A percentile compares a stretch with the other conserved stretches of the same genome.
These are phyloP conservation scores for Diorhabda elongata DNA, from an alignment of 1,140 invertebrate species.

Conservation along the genomic window DNA sequence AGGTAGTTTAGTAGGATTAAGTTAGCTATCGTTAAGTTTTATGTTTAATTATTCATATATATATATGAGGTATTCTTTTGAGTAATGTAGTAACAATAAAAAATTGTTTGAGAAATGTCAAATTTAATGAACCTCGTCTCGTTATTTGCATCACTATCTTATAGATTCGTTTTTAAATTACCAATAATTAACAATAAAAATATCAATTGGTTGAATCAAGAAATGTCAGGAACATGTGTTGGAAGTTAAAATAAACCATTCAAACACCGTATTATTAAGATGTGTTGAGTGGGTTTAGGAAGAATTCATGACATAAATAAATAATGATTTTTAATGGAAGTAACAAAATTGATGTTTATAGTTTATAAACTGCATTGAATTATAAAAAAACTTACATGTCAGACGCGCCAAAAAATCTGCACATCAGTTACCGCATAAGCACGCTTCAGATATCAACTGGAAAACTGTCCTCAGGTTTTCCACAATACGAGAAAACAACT, in stretches of 20 bases:
- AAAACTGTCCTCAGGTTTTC: background rate
- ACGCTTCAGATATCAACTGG: background rate
- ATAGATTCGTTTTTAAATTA: no score
- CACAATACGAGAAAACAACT: constrained; percentile 2
- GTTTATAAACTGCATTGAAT: background rate
- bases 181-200: no score
- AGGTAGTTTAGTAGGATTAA: no score
- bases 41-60: no score
- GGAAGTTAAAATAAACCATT: background rate
- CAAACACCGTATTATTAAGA: background rate
- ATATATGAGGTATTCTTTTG: no score
- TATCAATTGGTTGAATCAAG: no score
- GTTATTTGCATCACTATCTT: no score
- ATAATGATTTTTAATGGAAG: background rate
- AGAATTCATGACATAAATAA: background rate
- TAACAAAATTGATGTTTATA: background rate
- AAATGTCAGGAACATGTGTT: no score
- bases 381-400: background rate
- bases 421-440: background rate
- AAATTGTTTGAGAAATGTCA: no score
- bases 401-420: background rate
- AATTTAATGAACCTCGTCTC: no score
- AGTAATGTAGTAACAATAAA: no score
- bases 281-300: background rate
- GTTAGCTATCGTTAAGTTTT: no score